phyloP scores from a whole-genome alignment of 2,797 vertebrate species.

The Falco rusticolus region DNA sequence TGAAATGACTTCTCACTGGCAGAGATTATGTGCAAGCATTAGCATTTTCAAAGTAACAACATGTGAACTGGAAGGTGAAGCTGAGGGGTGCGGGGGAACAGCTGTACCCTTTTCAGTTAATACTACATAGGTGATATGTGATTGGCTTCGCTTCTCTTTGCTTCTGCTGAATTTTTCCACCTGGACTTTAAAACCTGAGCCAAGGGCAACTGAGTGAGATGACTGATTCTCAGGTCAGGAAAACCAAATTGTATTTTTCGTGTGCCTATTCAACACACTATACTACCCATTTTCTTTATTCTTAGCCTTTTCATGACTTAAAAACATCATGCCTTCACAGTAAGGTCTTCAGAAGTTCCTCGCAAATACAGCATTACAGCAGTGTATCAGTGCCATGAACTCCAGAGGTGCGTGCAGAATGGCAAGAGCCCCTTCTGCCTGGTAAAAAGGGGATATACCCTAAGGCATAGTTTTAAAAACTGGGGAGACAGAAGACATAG shows the following conservation, averaged over 20 bases:
- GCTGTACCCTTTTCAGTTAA: background rate
- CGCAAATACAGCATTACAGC: no score
- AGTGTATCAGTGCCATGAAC: fast-evolving
- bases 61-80: background rate
- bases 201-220: fast-evolving
- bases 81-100: background rate
- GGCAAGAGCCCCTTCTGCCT: background rate
- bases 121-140: fast-evolving
- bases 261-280: background rate
- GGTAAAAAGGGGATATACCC: background rate
- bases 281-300: background rate
- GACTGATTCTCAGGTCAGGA: background rate
- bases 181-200: background rate
- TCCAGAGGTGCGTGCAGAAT: background rate
- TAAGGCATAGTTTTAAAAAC: background rate
- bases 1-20: background rate
- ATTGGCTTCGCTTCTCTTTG: background rate
- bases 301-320: background rate
- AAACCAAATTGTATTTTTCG: background rate
- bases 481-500: background rate
- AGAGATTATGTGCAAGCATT: background rate
- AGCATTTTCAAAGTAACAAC: background rate
- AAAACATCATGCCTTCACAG: background rate
- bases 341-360: background rate
- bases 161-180: background rate